Evolutionary conservation across 2,888 invertebrate genomes (phyloP).

Genomic region (Spialia ferax): DNA sequence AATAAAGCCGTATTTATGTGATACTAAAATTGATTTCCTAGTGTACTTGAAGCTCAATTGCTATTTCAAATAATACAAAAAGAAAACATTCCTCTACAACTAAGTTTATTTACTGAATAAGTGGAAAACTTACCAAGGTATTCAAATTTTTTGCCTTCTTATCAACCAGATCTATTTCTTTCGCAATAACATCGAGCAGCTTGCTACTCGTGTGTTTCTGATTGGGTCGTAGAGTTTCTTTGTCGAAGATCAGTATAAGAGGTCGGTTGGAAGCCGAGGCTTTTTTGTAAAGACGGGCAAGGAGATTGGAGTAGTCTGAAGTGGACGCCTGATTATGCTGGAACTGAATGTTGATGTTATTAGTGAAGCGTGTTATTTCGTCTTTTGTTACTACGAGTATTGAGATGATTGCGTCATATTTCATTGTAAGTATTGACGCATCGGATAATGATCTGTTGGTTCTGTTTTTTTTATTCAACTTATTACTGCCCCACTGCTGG

Average conservation of each 20-base stretch:
- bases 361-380: not conserved
- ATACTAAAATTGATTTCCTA: no score
- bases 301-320: slow-evolving; percentile 41
- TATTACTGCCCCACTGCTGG: no score
- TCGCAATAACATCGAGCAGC: not conserved
- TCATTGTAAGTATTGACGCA: not conserved
- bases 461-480: no score
- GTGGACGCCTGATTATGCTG: slow-evolving; percentile 30
- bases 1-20: no score
- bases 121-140: slow-evolving; percentile 5
- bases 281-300: slow-evolving; percentile 54
- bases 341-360: slow-evolving; percentile 3
- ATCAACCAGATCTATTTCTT: not conserved
- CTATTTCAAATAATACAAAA: not conserved
- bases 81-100: no score
- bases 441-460: no score
- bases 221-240: slow-evolving; percentile 27
- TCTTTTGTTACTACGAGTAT: not conserved
- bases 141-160: not conserved
- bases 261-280: slow-evolving; percentile 51
- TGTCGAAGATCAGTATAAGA: slow-evolving; percentile 55
- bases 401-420: not conserved
- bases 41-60: no score
- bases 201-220: not conserved
- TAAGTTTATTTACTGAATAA: not conserved